Evolutionary conservation across 2,888 invertebrate genomes (phyloP).

Genomic region (Clanis bilineata): DNA sequence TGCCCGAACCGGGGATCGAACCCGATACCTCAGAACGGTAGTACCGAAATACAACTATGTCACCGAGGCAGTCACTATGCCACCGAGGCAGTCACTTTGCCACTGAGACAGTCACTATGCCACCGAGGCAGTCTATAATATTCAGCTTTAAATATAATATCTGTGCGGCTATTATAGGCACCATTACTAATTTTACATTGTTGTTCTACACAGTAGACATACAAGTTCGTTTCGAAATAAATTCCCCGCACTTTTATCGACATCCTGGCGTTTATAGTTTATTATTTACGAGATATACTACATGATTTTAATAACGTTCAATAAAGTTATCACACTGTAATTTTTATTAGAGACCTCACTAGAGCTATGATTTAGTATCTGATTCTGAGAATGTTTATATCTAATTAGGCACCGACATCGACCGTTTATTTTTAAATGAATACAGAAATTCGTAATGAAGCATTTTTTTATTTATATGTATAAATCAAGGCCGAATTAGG

Average conservation of each 20-base stretch:
- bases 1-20: no score
- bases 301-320: background rate
- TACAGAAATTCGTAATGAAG: background rate
- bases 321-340: background rate
- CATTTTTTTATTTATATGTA: background rate
- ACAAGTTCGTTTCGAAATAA: constrained; percentile 79
- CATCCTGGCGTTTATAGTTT: constrained; percentile 45
- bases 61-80: no score
- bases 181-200: constrained; percentile 65
- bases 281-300: constrained; percentile 34
- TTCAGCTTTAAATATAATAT: constrained; percentile 35
- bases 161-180: constrained; percentile 50
- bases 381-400: background rate
- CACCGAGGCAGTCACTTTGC: no score
- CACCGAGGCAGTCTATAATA: no score
- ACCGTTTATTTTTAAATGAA: background rate
- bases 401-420: background rate
- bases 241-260: constrained; percentile 58
- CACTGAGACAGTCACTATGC: no score
- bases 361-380: constrained; percentile 4
- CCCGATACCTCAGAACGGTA: no score
- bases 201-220: constrained; percentile 82
- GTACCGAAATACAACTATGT: no score
- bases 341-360: constrained; percentile 8
- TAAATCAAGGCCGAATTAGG: background rate